A percentile compares a stretch with the other conserved stretches of the same genome.
Evolutionary conservation across 2,888 invertebrate genomes (phyloP).

Genomic region (Plebejus anna): DNA sequence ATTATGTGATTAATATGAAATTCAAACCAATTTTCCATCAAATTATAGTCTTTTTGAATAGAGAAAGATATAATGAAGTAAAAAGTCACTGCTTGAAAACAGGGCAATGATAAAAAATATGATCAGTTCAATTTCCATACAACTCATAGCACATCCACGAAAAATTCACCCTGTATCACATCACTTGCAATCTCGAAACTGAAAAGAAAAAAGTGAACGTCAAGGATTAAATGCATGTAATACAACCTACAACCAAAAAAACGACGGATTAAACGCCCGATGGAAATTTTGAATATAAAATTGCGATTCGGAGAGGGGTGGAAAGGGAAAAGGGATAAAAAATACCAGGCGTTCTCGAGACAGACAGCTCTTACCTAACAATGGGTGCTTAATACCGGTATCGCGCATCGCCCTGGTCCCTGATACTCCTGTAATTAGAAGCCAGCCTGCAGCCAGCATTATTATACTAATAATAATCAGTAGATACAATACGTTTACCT

Average conservation of each 20-base stretch:
- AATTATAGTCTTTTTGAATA: too few relatives aligned
- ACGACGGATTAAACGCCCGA: not conserved
- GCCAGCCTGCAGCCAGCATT: not conserved
- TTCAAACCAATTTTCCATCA: too few relatives aligned
- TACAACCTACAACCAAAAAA: conserved; percentile 30
- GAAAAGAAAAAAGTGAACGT: not conserved
- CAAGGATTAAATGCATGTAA: conserved; percentile 16
- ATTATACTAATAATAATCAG: not conserved
- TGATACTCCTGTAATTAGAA: conserved; percentile 55
- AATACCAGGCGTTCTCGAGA: conserved; percentile 63
- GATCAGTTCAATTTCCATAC: not conserved
- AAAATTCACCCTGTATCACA: not conserved
- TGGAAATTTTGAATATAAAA: conserved; percentile 21
- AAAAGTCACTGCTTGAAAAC: too few relatives aligned
- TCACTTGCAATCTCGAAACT: not conserved
- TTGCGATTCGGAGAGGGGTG: conserved; percentile 38
- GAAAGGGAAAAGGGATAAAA: conserved; percentile 62
- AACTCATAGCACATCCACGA: not conserved
- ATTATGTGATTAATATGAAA: too few relatives aligned
- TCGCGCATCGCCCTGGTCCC: conserved; percentile 50
- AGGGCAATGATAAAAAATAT: too few relatives aligned
- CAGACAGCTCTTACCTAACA: conserved; percentile 68
- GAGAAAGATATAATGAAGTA: too few relatives aligned
- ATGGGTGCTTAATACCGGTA: conserved; percentile 65
- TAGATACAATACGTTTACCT: too few relatives aligned